Percentiles rank a stretch among this genome's conserved stretches.
Conservation (phyloP, 2,888 invertebrate genomes). For the Diarsia rubi region DNA sequence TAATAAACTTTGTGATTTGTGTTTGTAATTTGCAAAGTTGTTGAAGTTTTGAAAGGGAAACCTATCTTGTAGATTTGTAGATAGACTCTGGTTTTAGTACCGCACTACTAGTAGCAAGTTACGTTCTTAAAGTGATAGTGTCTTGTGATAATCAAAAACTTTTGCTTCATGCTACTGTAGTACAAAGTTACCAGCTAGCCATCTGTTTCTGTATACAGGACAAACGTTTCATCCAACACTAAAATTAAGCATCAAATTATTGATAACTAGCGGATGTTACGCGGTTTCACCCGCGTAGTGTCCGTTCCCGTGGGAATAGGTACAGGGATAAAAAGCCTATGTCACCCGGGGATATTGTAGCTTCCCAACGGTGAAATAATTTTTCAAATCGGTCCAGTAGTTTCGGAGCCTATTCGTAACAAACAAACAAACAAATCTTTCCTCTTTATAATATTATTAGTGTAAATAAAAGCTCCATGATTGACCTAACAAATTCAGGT, state of each 20-base stretch:
- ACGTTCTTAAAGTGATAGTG: neutral
- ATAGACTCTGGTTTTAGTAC: neutral
- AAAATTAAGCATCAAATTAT: neutral
- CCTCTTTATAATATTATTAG: no score
- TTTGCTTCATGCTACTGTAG: neutral
- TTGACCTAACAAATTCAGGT: neutral
- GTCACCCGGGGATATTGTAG: no score
- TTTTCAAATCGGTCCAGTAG: no score
- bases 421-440: no score
- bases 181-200: neutral
- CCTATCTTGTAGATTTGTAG: constrained; percentile 10
- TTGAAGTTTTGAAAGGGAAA: constrained; percentile 39
- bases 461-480: neutral
- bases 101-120: neutral
- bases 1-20: constrained; percentile 61
- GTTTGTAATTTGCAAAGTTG: constrained; percentile 47
- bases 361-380: no score
- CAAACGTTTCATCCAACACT: neutral
- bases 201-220: neutral
- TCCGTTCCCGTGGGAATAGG: no score
- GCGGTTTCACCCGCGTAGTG: no score
- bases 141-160: neutral
- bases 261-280: no score
- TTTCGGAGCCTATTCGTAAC: no score
- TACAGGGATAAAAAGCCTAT: no score